These are phyloP conservation scores for Mesorhabditis sp. DNA, from an alignment of 2,888 invertebrate genomes.

Conservation along the genomic window DNA sequence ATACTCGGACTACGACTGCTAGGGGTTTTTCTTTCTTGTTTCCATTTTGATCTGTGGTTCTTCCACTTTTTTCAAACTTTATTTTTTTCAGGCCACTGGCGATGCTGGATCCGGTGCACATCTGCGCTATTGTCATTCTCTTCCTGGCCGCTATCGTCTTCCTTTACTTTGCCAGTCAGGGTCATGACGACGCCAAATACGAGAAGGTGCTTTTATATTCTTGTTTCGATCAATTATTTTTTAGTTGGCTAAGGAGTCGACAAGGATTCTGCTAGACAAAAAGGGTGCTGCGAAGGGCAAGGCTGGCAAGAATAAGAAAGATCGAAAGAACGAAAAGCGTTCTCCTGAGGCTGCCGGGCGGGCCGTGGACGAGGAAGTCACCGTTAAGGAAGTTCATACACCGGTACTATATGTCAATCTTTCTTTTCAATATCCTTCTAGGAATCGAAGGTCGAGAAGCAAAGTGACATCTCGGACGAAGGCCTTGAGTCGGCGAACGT, in stretches of 20 bases:
- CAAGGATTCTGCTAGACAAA: not conserved
- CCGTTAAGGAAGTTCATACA: not conserved
- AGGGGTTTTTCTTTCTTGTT: no score
- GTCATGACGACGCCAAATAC: not conserved
- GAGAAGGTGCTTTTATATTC: not conserved
- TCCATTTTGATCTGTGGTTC: no score
- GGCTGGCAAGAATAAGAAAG: conserved; percentile 4
- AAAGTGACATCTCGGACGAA: no score
- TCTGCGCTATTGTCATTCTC: not conserved
- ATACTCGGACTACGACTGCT: no score
- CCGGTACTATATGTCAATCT: not conserved
- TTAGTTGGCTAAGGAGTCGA: conserved; percentile 4
- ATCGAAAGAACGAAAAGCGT: not conserved
- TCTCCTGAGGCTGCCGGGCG: not conserved
- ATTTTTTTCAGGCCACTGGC: not conserved
- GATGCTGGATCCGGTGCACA: not conserved
- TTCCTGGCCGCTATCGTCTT: not conserved
- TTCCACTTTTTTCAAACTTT: not conserved
- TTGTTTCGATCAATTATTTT: not conserved
- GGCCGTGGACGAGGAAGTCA: not conserved
- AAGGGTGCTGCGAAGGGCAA: not conserved
- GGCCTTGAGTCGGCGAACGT: no score
- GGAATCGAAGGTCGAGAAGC: no score
- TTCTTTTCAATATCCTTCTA: no score
- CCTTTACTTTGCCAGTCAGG: conserved; percentile 1